A percentile compares a stretch with the other conserved stretches of the same genome.
phyloP scores from a whole-genome alignment of 2,113 vertebrate genomes.

The Pelusios castaneus region DNA sequence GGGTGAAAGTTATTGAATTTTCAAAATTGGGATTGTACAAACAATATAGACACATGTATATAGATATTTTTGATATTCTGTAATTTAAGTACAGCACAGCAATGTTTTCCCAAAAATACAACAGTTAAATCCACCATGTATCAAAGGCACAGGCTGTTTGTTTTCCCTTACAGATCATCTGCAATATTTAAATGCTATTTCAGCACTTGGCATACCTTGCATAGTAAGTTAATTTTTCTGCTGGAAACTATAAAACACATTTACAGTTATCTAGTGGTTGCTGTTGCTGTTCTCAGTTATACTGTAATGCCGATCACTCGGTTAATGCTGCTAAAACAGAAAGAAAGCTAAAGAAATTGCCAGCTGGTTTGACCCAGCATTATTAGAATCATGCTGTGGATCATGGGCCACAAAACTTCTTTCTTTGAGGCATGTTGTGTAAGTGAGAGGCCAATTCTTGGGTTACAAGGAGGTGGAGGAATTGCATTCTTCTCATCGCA shows the following conservation, averaged over 20 bases:
- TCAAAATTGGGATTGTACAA: background rate
- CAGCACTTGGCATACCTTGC: background rate
- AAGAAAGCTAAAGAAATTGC: constrained; percentile 45
- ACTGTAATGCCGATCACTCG: background rate
- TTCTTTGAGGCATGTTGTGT: constrained; percentile 50
- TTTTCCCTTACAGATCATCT: background rate
- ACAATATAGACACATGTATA: background rate
- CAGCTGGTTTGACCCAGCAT: constrained; percentile 59
- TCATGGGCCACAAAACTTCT: constrained; percentile 54
- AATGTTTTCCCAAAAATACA: background rate
- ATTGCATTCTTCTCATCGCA: accelerated
- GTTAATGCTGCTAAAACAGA: background rate
- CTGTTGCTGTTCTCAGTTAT: constrained; percentile 32
- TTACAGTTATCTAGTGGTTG: constrained; percentile 9
- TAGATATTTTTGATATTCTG: background rate
- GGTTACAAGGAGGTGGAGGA: background rate
- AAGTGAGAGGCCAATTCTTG: constrained; percentile 32
- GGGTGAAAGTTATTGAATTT: constrained; percentile 4
- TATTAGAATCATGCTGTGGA: constrained; percentile 14
- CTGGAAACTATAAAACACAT: background rate
- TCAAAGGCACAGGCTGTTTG: background rate
- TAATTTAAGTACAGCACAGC: accelerated
- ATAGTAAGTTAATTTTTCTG: background rate
- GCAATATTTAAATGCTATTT: background rate
- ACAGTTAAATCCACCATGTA: background rate